Evolutionary conservation across 1,140 invertebrate genomes (phyloP), one percentile per base, ranked within the genome.

Genomic region (Meloidogyne exigua): DNA sequence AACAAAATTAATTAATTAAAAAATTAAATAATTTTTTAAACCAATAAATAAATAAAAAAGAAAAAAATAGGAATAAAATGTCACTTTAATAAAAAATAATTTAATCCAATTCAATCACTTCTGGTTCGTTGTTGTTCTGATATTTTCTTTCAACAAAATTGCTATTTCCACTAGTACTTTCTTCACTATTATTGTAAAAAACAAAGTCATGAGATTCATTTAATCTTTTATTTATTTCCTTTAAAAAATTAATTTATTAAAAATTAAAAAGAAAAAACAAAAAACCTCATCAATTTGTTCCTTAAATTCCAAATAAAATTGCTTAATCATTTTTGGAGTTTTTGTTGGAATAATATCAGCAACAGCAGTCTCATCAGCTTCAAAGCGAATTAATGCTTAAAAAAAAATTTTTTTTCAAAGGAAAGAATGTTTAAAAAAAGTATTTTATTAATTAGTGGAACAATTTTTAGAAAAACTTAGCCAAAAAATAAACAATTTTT

Each of bases 311-410:
- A 18, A 18, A 65, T 68, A 78, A 62, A 78, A 78, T 7, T 44
- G 5, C 26, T 78, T 78, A 42, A 78, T 68, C 74, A 76, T 76
- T 36, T 79, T 49, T 15, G 75, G 21, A 18, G 75, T 67, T 28
- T 78, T 78, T 11, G 76, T 78, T 23, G 65, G 28, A 7, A 78
- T 21, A 66, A 78, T 66, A 13, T 78, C 64, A 3, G 76, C 62
- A 11, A 76, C 74, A 65, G 44, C 21, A 21, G 68, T 42, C 7
- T 36, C 66, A 44, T 78, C 63, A 11, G 75, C 65, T n/a, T 78
- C 62, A 42, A 68, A 68, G n/a, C 32, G 63, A 23, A 78, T 77
- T n/a, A 78, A 49, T n/a, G 76, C 76, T 78, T 3, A 68, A 74
- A 39, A n/a, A n/a, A n/a, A n/a, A n/a, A n/a, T n/a, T n/a, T n/a